A percentile compares a stretch with the other conserved stretches of the same genome.
These are phyloP conservation scores for Allobates femoralis DNA, from an alignment of 2,797 vertebrate species.

Conservation along the genomic window DNA sequence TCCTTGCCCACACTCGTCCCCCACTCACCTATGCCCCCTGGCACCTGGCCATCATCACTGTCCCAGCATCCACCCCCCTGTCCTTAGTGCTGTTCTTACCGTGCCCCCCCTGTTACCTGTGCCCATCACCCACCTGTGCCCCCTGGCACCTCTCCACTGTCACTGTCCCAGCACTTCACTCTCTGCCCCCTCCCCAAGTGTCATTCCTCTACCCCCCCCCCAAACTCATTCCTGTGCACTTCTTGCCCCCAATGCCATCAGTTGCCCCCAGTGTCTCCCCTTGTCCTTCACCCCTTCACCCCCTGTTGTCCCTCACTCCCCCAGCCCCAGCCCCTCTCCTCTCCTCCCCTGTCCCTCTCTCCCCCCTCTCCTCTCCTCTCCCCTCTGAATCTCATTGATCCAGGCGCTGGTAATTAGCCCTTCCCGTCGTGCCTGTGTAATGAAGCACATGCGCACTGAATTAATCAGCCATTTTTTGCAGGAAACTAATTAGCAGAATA, in stretches of 20 bases:
- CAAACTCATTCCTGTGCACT: conserved; percentile 11
- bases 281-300: background rate
- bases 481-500: conserved; percentile 99
- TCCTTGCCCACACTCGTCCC: background rate
- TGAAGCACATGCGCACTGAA: conserved; percentile 99
- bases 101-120: conserved; percentile 26
- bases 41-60: background rate
- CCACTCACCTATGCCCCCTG: background rate
- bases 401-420: conserved; percentile 99
- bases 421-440: conserved; percentile 99
- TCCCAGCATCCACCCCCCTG: background rate
- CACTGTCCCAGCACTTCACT: background rate
- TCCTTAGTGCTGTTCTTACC: background rate
- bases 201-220: conserved; percentile 24
- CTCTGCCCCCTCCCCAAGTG: background rate
- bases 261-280: background rate
- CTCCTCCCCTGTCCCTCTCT: conserved; percentile 76
- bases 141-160: background rate
- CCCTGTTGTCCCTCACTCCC: background rate
- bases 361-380: conserved; percentile 78
- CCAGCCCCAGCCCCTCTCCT: conserved; percentile 37
- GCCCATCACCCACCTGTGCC: conserved; percentile 20
- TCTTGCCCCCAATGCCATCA: background rate
- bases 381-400: conserved; percentile 99
- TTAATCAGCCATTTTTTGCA: conserved; percentile 99